A percentile compares a stretch with the other conserved stretches of the same genome.
phyloP scores from a whole-genome alignment of 2,113 vertebrate genomes.

The Rissa tridactyla region DNA sequence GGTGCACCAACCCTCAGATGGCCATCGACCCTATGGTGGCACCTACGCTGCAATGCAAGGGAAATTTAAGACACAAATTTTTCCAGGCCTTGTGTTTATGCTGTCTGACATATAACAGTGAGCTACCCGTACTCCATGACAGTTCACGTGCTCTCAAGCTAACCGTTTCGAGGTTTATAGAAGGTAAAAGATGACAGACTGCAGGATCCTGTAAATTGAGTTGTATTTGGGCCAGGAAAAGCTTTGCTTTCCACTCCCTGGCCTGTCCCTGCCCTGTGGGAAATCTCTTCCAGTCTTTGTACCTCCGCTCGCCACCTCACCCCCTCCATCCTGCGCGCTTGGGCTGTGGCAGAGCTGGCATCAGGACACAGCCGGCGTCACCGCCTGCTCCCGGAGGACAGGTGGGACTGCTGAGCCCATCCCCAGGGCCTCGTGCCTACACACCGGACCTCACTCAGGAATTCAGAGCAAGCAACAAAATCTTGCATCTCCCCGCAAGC shows the following conservation, averaged over 20 bases:
- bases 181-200: neutral
- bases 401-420: rapidly evolving
- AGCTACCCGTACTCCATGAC: rapidly evolving
- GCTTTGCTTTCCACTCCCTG: neutral
- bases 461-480: neutral
- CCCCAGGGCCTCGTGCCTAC: rapidly evolving
- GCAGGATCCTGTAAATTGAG: neutral
- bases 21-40: rapidly evolving
- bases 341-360: rapidly evolving
- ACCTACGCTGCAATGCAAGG: neutral
- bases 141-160: neutral
- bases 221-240: neutral
- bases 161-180: rapidly evolving
- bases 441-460: rapidly evolving
- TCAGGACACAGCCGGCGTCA: neutral
- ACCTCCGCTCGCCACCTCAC: neutral
- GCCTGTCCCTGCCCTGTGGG: neutral
- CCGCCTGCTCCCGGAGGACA: rapidly evolving
- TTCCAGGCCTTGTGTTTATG: neutral
- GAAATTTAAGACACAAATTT: neutral
- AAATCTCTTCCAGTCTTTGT: neutral
- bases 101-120: neutral
- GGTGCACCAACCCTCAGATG: neutral
- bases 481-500: neutral
- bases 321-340: rapidly evolving